Conservation (phyloP, 1,140 invertebrate genomes). For the Pristionchus pacificus region DNA sequence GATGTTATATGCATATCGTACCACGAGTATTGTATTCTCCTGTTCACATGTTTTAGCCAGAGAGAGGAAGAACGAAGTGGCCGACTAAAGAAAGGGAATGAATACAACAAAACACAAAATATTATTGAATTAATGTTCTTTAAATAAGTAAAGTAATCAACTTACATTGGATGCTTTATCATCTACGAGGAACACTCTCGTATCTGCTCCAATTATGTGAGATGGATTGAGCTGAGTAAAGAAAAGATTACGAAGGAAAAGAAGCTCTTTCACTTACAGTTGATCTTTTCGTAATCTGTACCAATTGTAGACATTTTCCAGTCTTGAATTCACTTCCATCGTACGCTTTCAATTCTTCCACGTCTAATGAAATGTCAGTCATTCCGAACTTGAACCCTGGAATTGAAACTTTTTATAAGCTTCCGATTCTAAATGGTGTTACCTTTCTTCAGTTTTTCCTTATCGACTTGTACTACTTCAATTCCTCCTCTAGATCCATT, state of each 20-base stretch:
- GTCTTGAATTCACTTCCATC: neutral
- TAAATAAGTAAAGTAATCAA: neutral
- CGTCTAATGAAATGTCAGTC: neutral
- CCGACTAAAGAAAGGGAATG: neutral
- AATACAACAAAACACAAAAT: neutral
- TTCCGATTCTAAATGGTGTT: neutral
- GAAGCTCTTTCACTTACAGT: no score
- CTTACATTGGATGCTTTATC: neutral
- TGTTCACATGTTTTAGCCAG: neutral
- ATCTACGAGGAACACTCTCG: neutral
- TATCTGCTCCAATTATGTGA: neutral
- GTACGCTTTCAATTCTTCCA: neutral
- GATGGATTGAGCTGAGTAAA: neutral
- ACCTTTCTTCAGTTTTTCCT: neutral
- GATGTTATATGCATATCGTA: neutral
- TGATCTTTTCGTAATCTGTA: neutral
- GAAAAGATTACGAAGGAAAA: neutral
- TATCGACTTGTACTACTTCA: neutral
- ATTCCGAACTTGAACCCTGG: neutral
- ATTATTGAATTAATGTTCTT: neutral
- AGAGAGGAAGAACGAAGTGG: no score
- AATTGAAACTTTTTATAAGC: neutral
- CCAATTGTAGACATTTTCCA: neutral
- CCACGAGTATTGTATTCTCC: neutral
- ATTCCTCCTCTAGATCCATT: no score